A percentile compares a stretch with the other conserved stretches of the same genome.
phyloP scores from a whole-genome alignment of 1,140 invertebrate genomes.

The Orius insidiosus region DNA sequence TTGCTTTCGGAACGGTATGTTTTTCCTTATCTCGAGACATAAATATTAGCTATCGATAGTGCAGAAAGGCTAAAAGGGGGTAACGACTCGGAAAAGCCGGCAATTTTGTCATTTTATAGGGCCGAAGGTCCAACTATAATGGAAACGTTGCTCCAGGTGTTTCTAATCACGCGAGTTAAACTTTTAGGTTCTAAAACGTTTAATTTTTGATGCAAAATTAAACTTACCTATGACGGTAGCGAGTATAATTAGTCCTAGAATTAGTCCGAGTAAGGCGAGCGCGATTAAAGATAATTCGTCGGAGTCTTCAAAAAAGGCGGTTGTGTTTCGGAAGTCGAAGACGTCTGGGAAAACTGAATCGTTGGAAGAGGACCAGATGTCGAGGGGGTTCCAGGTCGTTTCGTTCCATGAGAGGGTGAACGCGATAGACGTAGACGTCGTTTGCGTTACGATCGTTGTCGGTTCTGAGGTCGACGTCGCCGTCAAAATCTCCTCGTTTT shows the following conservation, averaged over 20 bases:
- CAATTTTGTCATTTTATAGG: too few species aligned
- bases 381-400: neutral
- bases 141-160: too few species aligned
- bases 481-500: neutral
- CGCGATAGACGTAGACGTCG: neutral
- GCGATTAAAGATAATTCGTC: slow-evolving; percentile 9
- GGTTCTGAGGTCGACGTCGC: neutral
- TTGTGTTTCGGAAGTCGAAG: slow-evolving; percentile 5
- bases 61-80: too few species aligned
- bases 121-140: too few species aligned
- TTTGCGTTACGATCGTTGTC: neutral
- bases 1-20: too few species aligned
- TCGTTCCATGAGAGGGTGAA: slow-evolving; percentile 1
- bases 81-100: too few species aligned
- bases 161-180: too few species aligned
- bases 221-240: slow-evolving; percentile 20
- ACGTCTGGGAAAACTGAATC: too few species aligned
- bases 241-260: slow-evolving; percentile 19
- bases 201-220: too few species aligned
- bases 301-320: slow-evolving; percentile 4
- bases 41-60: too few species aligned
- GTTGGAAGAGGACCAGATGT: neutral
- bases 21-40: too few species aligned
- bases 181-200: too few species aligned
- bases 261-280: slow-evolving; percentile 12